Percentiles rank a stretch among this genome's conserved stretches.
phyloP scores from a whole-genome alignment of 2,888 invertebrate genomes.

The Pristionchus japonicus region DNA sequence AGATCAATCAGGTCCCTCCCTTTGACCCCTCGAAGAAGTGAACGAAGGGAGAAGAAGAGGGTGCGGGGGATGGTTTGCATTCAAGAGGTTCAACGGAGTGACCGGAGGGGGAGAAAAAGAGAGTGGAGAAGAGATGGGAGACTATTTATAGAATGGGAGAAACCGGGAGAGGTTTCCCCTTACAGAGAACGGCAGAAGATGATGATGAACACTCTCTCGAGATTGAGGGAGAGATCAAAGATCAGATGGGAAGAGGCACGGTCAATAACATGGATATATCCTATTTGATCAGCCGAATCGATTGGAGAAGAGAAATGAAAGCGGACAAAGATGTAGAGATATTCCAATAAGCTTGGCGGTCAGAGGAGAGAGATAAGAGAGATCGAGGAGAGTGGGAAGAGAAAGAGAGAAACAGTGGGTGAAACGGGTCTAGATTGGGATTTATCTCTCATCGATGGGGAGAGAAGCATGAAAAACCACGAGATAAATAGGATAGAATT shows the following conservation, averaged over 20 bases:
- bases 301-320: conserved; percentile 8
- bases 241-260: conserved; percentile 16
- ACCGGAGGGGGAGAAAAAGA: not conserved
- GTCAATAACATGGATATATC: not conserved
- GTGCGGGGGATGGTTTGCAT: conserved; percentile 29
- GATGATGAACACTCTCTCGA: not conserved
- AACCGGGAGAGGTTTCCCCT: conserved; percentile 34
- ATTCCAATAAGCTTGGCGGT: conserved; percentile 32
- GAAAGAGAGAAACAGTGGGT: not conserved
- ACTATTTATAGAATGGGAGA: not conserved
- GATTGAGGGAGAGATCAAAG: conserved; percentile 13
- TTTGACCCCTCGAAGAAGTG: conserved; percentile 25
- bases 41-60: not conserved
- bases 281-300: conserved; percentile 28
- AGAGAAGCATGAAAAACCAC: not conserved
- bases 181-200: not conserved
- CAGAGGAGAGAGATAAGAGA: conserved; percentile 16
- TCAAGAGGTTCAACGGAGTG: conserved; percentile 37
- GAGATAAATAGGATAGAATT: not conserved
- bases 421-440: conserved; percentile 32
- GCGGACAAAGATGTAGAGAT: conserved; percentile 22
- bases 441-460: conserved; percentile 7
- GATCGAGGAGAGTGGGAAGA: not conserved
- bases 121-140: not conserved
- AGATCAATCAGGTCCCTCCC: not conserved